Evolutionary conservation across 64 coral and sea anemone species (phyloP).

Genomic region (Montipora foliosa): DNA sequence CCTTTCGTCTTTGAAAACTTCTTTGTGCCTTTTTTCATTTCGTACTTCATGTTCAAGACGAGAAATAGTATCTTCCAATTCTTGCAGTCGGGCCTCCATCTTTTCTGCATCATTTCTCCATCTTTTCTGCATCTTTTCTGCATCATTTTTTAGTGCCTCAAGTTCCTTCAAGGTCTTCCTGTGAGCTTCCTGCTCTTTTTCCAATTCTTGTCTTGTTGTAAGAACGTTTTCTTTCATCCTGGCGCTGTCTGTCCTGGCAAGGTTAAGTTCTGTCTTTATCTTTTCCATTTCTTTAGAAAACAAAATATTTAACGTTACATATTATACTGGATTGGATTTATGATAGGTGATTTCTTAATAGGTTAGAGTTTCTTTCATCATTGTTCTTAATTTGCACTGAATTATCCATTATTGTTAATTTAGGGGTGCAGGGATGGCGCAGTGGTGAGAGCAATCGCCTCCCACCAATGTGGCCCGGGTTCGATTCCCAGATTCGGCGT

Average conservation of each 20-base stretch:
- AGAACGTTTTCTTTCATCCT: slow-evolving; percentile 44
- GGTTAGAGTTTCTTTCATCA: too few species aligned
- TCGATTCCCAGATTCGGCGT: too few species aligned
- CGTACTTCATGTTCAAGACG: background rate
- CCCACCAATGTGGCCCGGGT: too few species aligned
- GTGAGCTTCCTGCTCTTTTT: slow-evolving; percentile 40
- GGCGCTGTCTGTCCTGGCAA: slow-evolving; percentile 46
- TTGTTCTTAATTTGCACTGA: too few species aligned
- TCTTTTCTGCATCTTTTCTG: too few species aligned
- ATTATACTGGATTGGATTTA: too few species aligned
- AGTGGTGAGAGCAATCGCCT: too few species aligned
- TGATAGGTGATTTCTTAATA: too few species aligned
- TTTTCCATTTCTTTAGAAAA: slow-evolving; percentile 21
- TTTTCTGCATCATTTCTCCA: background rate
- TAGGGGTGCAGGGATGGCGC: too few species aligned
- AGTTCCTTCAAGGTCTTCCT: slow-evolving; percentile 48
- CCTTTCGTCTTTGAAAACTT: background rate
- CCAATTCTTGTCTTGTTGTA: background rate
- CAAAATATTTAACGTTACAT: too few species aligned
- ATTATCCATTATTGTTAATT: too few species aligned
- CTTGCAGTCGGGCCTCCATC: background rate
- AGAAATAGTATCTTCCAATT: slow-evolving; percentile 1
- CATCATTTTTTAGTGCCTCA: slow-evolving; percentile 38
- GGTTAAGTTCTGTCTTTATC: slow-evolving; percentile 40
- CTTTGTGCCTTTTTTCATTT: slow-evolving; percentile 6